Evolutionary conservation across 2,888 invertebrate genomes (phyloP), one percentile per base, ranked within the genome.

Genomic region (Rhogogaster chlorosoma): DNA sequence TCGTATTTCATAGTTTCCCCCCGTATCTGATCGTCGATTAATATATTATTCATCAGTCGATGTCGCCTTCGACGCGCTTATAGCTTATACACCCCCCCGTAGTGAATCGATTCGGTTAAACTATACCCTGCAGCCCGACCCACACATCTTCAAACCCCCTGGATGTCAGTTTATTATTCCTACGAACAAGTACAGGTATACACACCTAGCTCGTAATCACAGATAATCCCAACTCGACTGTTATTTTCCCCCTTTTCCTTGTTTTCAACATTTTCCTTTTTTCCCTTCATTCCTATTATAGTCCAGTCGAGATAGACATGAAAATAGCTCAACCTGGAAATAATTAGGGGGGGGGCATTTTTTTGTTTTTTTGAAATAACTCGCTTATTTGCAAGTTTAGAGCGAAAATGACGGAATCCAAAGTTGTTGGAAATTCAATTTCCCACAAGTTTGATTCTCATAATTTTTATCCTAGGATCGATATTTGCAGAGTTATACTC

Each of bases 21-120:
- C 9, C n/a, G n/a, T 80, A 80, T 80, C 80, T 80, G 80, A 61
- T 80, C 49, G 80, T 57, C 80, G 80, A 80, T 80, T 80, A 80
- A 80, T 80, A 38, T 38, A 80, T 80, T 80, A 80, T 80, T 80
- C 80, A 80, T 80, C 15, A 80, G 22, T 53, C 29, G 49, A 77
- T 80, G 80, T 61, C 80, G 61, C 36, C 38, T 71, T 71, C 42
- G 71, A 38, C 42, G 38, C 71, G 71, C 22, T 71, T n/a, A 18
- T 36, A n/a, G n/a, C 70, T 36, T 15, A 45, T 45, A 45, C 15
- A 45, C 36, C 42, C 42, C 42, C 12, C 42, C 10, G 12, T 42
- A 42, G 12, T 42, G 71, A 71, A 77, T 77, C 77, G 77, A 77
- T 77, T 77, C 32, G 53, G 77, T 77, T 77, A 77, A 77, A 77